These are phyloP conservation scores for Erebia ligea DNA, from an alignment of 2,888 invertebrate species.

Conservation along the genomic window DNA sequence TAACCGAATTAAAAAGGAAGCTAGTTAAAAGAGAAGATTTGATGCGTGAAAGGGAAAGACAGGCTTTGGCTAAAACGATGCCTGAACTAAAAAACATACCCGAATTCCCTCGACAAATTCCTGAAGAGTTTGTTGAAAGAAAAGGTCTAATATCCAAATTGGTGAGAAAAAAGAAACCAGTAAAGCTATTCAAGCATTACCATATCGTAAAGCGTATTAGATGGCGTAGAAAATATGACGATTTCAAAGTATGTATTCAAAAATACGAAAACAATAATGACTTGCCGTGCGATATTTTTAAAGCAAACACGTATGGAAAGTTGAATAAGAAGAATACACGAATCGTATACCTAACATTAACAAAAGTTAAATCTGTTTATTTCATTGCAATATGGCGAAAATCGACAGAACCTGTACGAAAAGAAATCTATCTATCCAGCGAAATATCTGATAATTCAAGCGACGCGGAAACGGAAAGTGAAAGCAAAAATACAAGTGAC, in stretches of 20 bases:
- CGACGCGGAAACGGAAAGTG: slow-evolving; percentile 46
- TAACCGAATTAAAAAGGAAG: slow-evolving; percentile 71
- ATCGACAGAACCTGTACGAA: slow-evolving; percentile 5
- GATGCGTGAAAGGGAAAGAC: slow-evolving; percentile 77
- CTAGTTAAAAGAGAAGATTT: slow-evolving; percentile 74
- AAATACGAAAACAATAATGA: slow-evolving; percentile 55
- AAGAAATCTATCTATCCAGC: slow-evolving; percentile 42
- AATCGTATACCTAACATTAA: slow-evolving; percentile 55
- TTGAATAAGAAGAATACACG: slow-evolving; percentile 47
- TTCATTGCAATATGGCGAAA: slow-evolving; percentile 60
- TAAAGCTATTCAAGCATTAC: slow-evolving; percentile 49
- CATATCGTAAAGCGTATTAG: slow-evolving; percentile 44
- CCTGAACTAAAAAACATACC: slow-evolving; percentile 67
- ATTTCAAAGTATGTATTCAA: slow-evolving; percentile 52
- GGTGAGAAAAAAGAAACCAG: slow-evolving; percentile 34
- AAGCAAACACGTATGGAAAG: slow-evolving; percentile 52
- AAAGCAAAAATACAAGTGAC: slow-evolving; percentile 48
- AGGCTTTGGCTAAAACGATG: slow-evolving; percentile 76
- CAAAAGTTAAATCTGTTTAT: slow-evolving; percentile 41
- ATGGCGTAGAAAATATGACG: slow-evolving; percentile 44
- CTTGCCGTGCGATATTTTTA: slow-evolving; percentile 49
- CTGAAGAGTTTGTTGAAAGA: slow-evolving; percentile 56
- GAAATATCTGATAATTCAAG: slow-evolving; percentile 52
- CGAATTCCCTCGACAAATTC: slow-evolving; percentile 75
- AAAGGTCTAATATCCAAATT: slow-evolving; percentile 67